Percentiles rank a stretch among this genome's conserved stretches.
phyloP scores from a whole-genome alignment of 2,113 vertebrate species.

The Thermophis baileyi region DNA sequence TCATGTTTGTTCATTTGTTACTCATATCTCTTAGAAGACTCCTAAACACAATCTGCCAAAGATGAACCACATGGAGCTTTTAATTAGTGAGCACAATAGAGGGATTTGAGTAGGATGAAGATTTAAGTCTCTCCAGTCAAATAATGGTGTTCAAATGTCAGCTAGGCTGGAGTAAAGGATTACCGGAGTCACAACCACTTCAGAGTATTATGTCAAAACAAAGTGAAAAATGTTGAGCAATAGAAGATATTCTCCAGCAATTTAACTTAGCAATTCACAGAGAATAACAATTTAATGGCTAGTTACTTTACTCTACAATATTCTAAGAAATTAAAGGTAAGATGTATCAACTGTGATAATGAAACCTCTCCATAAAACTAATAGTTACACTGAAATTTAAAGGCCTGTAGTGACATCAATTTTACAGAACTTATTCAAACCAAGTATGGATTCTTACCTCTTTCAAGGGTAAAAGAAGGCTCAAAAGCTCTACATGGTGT shows the following conservation, averaged over 20 bases:
- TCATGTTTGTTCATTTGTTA: neutral
- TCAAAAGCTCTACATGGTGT: neutral
- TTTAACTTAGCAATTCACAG: neutral
- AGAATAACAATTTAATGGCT: constrained; percentile 12
- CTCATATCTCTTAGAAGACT: constrained; percentile 2
- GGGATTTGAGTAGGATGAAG: constrained; percentile 15
- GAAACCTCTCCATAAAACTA: neutral
- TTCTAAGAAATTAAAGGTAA: neutral
- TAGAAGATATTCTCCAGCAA: constrained; percentile 7
- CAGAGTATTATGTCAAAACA: constrained; percentile 2
- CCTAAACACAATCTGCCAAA: constrained; percentile 6
- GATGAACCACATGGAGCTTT: neutral
- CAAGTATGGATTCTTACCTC: neutral
- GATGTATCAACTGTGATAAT: neutral
- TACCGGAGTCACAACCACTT: neutral
- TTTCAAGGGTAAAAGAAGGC: neutral
- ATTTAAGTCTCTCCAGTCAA: constrained; percentile 6
- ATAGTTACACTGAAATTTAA: neutral
- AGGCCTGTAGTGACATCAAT: neutral
- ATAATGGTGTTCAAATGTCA: constrained; percentile 1
- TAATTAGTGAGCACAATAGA: neutral
- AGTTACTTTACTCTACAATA: neutral
- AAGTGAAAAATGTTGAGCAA: constrained; percentile 13
- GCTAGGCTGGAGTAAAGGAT: constrained; percentile 7
- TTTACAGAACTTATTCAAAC: neutral